phyloP scores from a whole-genome alignment of 92 coral and sea anemone species.

The Micromussa lordhowensis region DNA sequence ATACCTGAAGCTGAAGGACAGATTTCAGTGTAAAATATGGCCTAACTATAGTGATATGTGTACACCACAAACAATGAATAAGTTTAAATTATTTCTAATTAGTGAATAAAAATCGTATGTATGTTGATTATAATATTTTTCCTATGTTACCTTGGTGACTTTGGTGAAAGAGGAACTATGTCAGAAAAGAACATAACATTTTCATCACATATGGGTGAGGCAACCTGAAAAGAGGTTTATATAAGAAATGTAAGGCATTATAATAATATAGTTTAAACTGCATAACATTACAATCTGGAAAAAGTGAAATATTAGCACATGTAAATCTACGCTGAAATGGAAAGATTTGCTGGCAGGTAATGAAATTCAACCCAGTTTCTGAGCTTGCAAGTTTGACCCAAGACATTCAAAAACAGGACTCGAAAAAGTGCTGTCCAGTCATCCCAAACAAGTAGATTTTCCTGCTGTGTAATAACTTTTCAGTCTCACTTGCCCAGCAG shows the following conservation, averaged over 20 bases:
- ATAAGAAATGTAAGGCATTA: background rate
- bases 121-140: background rate
- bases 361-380: background rate
- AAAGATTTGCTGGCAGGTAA: background rate
- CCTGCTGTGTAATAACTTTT: too few species aligned
- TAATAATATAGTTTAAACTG: background rate
- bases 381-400: background rate
- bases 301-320: too few species aligned
- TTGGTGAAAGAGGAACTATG: slow-evolving; percentile 77
- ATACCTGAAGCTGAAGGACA: too few species aligned
- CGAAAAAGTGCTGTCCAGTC: too few species aligned
- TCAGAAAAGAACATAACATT: slow-evolving; percentile 62
- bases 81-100: background rate
- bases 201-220: slow-evolving; percentile 79
- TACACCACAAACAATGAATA: background rate
- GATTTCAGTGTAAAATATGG: too few species aligned
- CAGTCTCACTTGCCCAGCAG: too few species aligned
- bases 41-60: too few species aligned
- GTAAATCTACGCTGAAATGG: too few species aligned
- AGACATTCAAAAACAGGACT: background rate
- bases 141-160: slow-evolving; percentile 55
- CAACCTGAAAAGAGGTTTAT: slow-evolving; percentile 46
- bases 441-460: too few species aligned
- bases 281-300: background rate
- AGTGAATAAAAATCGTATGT: too few species aligned